These are phyloP conservation scores for Fundulus diaphanus DNA, from an alignment of 2,797 vertebrate genomes.

Conservation along the genomic window DNA sequence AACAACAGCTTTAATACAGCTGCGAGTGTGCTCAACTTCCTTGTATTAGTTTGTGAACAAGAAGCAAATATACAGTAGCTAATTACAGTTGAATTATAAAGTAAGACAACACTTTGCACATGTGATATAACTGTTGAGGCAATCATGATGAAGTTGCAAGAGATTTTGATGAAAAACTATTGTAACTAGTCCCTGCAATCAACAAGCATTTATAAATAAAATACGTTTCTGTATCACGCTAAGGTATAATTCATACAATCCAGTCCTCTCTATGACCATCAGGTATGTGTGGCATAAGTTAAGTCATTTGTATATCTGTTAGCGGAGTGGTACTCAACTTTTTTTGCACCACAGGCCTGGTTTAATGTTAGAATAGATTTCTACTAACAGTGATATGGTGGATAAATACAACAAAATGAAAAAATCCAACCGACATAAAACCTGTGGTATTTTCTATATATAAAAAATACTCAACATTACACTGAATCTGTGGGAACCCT, in stretches of 20 bases:
- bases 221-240: not conserved
- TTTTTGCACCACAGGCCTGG: too few species aligned
- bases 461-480: too few species aligned
- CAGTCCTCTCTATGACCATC: not conserved
- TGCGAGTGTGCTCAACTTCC: not conserved
- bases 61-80: not conserved
- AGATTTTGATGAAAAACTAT: not conserved
- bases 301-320: too few species aligned
- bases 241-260: not conserved
- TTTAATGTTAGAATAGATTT: too few species aligned
- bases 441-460: too few species aligned
- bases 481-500: too few species aligned
- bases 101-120: not conserved
- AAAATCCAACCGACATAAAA: too few species aligned
- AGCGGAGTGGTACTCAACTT: too few species aligned
- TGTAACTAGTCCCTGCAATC: not conserved
- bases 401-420: too few species aligned
- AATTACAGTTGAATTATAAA: conserved; percentile 1
- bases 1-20: conserved; percentile 11
- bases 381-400: too few species aligned
- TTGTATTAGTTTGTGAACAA: not conserved
- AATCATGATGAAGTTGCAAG: not conserved
- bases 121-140: not conserved
- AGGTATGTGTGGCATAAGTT: not conserved
- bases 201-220: not conserved